Percentiles rank a stretch among this genome's conserved stretches.
Conservation (phyloP, 2,888 invertebrate species). For the Apotomis betuletana region DNA sequence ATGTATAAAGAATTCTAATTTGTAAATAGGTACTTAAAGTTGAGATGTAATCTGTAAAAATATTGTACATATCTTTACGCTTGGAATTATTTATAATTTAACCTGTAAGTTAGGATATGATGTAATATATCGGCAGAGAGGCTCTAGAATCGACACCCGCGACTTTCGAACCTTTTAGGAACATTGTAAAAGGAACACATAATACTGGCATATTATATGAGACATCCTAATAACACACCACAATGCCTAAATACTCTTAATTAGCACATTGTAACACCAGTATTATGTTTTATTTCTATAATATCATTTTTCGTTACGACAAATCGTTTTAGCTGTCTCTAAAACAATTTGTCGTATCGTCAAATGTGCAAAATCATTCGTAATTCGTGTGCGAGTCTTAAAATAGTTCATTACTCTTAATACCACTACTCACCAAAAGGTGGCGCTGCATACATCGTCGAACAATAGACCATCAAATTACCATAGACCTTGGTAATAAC, state of each 20-base stretch:
- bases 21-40: conserved; percentile 83
- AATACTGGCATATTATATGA: not conserved
- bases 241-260: not conserved
- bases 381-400: conserved; percentile 16
- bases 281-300: conserved; percentile 3
- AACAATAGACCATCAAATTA: conserved; percentile 42
- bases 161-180: not conserved
- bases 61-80: conserved; percentile 84
- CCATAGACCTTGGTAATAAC: conserved; percentile 42
- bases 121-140: conserved; percentile 39
- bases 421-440: conserved; percentile 28
- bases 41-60: conserved; percentile 78
- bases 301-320: not conserved
- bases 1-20: conserved; percentile 83
- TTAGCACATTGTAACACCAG: not conserved
- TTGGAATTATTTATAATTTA: conserved; percentile 81
- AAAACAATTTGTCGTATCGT: conserved; percentile 13
- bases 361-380: not conserved
- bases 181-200: not conserved
- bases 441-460: conserved; percentile 38
- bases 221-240: not conserved
- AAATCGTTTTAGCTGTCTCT: conserved; percentile 10
- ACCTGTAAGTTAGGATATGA: conserved; percentile 58
- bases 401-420: conserved; percentile 28
- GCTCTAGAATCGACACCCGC: conserved; percentile 24